Evolutionary conservation across 2,888 invertebrate species (phyloP), one percentile per base, ranked within the genome.

Genomic region (Nemoura dubitans): DNA sequence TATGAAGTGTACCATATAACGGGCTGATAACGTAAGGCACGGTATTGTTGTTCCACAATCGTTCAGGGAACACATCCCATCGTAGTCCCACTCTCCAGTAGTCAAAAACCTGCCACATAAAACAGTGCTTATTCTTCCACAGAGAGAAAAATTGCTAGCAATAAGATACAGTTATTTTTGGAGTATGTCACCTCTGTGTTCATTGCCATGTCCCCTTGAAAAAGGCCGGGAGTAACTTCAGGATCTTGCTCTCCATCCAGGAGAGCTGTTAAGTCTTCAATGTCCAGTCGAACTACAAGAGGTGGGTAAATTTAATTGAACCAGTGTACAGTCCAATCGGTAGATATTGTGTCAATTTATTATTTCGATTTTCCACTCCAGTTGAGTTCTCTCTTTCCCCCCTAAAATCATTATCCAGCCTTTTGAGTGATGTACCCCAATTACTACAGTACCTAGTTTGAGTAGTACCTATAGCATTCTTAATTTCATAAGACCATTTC

Each of bases 151-250:
- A 21, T 7, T 7, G 3, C 3, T 36, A 10, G 36, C 5, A 36
- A 36, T 6, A 6, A 10, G 36, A 36, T 36, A 3, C 36, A 6
- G 21, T 59, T 21, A 59, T 59, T 21, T 59, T n/a, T n/a, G n/a
- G 21, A 21, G 76, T 84, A 59, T 86, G 78, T 76, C 89, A 91
- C 92, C 90, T 91, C 94, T 85, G 94, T 93, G 86, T 93, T 93
- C 88, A 95, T 92, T 0, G 95, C 95, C 92, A 95, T 95, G 89
- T 95, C 95, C 0, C 95, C 95, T 90, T 95, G 94, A 90, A 94
- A 95, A 42, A 95, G 91, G 25, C 94, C 94, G 0, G 95, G 95
- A 88, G 92, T 92, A 0, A 95, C 93, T 91, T 95, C 95, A 0
- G 95, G 94, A 91, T 95, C 95, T 89, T 93, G 92, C n/a, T 90